Evolutionary conservation across 2,797 vertebrate species (phyloP), one percentile per base, ranked within the genome.

Genomic region (Momotus momota): DNA sequence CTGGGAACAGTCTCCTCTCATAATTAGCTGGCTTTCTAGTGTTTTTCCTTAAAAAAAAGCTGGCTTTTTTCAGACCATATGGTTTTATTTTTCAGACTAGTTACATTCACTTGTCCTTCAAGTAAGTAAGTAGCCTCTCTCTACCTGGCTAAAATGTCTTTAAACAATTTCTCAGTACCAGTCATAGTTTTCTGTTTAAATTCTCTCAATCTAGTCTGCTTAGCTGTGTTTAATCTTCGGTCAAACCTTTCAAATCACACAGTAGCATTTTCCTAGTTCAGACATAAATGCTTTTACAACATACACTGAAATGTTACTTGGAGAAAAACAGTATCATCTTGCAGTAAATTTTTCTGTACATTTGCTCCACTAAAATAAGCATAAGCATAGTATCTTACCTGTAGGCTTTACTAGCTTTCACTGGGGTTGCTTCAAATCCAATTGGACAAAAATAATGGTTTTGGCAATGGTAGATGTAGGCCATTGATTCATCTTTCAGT

Each of bases 391-490:
- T 43, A 64, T 18, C 87, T 97, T 97, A 99, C 99, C 99, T 99
- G 88, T 99, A 99, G 5, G 99, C 99, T 97, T 99, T 99, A 49
- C 98, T 98, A 58, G 99, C 99, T 98, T 99, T 99, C 78, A 99
- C 96, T 27, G 99, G 99, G 2, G 99, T 99, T 41, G 99, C 99
- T 97, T 99, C 99, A 88, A 99, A 99, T 92, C 99, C 99, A 97
- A 99, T 98, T 29, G 99, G 99, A 94, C 99, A 99, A 98, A 99
- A 99, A 97, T 99, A 99, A 98, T 99, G 99, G 98, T 99, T 99
- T 98, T 99, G 99, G 97, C 99, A 99, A 98, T 99, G 99, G 97
- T 99, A 99, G 95, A 99, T 99, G 90, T 99, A 99, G 90, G 99
- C 99, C 98, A 99, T 98, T 0, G 99, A 98, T 84, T 99, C 99